phyloP scores from a whole-genome alignment of 2,113 vertebrate genomes.

The Podarcis cretensis region DNA sequence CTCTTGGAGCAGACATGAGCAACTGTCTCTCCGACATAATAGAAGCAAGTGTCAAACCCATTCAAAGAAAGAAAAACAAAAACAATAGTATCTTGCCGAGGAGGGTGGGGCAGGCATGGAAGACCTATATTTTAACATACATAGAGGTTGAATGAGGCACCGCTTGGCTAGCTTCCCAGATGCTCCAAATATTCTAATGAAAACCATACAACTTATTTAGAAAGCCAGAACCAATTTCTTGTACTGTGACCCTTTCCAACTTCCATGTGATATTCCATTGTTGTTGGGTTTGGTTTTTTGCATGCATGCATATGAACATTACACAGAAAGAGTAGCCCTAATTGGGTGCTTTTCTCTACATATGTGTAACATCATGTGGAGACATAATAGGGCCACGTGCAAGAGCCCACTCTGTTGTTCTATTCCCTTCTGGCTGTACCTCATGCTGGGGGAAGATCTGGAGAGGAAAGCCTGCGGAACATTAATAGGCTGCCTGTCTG shows the following conservation, averaged over 20 bases:
- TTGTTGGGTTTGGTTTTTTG: no score
- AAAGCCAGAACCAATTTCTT: not conserved
- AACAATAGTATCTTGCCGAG: not conserved
- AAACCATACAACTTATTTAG: not conserved
- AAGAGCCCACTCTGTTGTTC: not conserved
- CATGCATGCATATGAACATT: not conserved
- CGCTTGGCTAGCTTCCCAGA: constrained; percentile 1
- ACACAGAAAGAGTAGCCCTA: not conserved
- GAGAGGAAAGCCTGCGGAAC: no score
- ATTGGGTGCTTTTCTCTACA: not conserved
- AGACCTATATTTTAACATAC: constrained; percentile 33
- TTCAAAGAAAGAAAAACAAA: constrained; percentile 32
- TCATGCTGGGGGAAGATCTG: no score
- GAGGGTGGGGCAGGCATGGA: not conserved
- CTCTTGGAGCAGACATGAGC: rapidly evolving
- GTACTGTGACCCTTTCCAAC: not conserved
- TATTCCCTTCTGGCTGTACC: not conserved
- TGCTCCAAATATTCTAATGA: not conserved
- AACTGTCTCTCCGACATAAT: not conserved
- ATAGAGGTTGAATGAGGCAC: constrained; percentile 8
- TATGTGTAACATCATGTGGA: not conserved
- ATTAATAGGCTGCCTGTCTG: no score
- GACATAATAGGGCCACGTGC: not conserved
- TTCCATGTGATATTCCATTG: not conserved
- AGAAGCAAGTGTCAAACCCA: not conserved